A percentile compares a stretch with the other conserved stretches of the same genome.
Evolutionary conservation across 2,888 invertebrate species (phyloP).

Genomic region (Gryllus longicercus): DNA sequence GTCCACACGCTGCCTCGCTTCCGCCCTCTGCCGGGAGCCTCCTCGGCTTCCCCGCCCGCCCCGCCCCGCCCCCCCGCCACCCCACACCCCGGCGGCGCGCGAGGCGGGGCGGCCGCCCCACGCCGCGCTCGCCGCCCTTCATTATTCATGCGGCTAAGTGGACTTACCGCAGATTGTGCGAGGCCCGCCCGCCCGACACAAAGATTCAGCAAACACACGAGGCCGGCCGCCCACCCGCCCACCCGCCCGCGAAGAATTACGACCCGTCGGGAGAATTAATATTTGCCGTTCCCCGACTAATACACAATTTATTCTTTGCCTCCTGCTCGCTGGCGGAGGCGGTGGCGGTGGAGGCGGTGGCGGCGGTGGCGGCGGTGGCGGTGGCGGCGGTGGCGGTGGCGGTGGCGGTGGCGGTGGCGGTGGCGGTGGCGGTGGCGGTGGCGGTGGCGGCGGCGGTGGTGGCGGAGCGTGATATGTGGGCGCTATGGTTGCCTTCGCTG

Average conservation of each 20-base stretch:
- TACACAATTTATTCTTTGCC: not conserved
- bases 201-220: constrained; percentile 17
- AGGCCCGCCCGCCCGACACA: not conserved
- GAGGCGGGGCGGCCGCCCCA: too few species aligned
- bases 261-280: not conserved
- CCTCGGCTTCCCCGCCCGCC: not conserved
- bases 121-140: not conserved
- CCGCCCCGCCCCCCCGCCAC: not conserved
- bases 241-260: not conserved
- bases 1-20: too few species aligned
- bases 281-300: constrained; percentile 17
- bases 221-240: not conserved
- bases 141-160: constrained; percentile 2
- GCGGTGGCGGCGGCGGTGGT: too few species aligned
- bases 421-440: too few species aligned
- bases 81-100: too few species aligned
- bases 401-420: too few species aligned
- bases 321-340: not conserved
- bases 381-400: too few species aligned
- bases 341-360: not conserved
- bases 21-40: not conserved
- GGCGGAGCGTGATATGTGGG: too few species aligned
- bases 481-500: too few species aligned
- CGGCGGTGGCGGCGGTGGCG: too few species aligned
- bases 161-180: constrained; percentile 2